Evolutionary conservation across 1,140 invertebrate species (phyloP).

Genomic region (Cherax destructor): DNA sequence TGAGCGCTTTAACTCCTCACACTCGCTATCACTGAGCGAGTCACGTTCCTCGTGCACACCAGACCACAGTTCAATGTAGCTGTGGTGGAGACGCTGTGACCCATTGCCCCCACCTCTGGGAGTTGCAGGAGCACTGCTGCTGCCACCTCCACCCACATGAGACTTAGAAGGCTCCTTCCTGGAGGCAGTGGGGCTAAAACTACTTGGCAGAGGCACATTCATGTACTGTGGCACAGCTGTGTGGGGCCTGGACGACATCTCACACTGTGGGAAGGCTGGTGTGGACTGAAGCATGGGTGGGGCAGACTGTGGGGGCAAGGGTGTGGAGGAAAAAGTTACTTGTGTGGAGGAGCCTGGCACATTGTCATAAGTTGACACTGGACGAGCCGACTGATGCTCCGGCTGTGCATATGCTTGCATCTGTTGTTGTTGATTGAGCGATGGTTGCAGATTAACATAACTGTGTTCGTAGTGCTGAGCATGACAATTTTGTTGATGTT

Average conservation of each 20-base stretch:
- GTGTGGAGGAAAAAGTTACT: not conserved
- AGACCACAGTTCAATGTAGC: conserved; percentile 65
- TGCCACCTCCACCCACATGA: not conserved
- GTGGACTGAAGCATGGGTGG: not conserved
- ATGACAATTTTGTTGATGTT: not conserved
- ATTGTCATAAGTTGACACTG: conserved; percentile 27
- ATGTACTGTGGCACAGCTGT: conserved; percentile 26
- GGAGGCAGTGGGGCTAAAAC: not conserved
- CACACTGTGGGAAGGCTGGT: not conserved
- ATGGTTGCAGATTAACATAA: conserved; percentile 29
- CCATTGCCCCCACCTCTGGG: conserved; percentile 26
- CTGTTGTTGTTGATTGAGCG: not conserved
- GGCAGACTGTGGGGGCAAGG: not conserved
- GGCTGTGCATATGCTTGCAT: not conserved
- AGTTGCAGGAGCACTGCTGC: conserved; percentile 56
- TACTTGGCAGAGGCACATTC: conserved; percentile 45
- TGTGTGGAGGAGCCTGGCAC: not conserved
- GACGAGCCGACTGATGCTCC: not conserved
- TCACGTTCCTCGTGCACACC: conserved; percentile 51
- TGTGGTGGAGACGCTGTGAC: conserved; percentile 41
- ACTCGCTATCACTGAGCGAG: conserved; percentile 65
- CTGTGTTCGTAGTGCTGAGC: not conserved
- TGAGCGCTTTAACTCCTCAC: conserved; percentile 51
- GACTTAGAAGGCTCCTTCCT: not conserved
- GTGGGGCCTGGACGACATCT: not conserved